Base-by-base conservation (phyloP, 2,113 vertebrate genomes). In the Callipepla californica region DNA sequence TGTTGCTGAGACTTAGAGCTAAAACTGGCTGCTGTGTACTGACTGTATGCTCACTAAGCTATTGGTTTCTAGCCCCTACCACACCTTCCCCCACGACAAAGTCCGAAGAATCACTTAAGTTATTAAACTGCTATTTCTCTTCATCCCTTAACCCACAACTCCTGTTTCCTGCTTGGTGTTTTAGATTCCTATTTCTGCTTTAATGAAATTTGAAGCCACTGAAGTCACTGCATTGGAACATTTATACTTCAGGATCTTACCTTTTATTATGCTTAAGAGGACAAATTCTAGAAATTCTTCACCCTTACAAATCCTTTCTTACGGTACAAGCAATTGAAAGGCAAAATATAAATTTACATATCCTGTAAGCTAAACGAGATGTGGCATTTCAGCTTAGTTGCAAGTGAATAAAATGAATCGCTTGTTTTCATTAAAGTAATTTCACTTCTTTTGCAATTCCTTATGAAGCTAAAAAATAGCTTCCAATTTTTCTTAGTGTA, bases 81-180 rank as follows among this genome's bases (percentile, higher is more conserved):
- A 34, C 80, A 2, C 47, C 47, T 80, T 69, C 47, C 9, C 34
- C 51, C 23, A 65, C 22, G 81, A 91, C 82, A 65, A 44, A 40
- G 11, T 68, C 65, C 74, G 55, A 94, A 85, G 47, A 63, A 40
- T 88, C 2, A 67, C 55, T 93, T 88, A 70, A 53, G 59, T 88
- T 91, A 70, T 70, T 94, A 82, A 90, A 59, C 32, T 86, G 63
- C 14, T 83, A 38, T 89, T 91, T 90, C 42, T 89, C n/a, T 87
- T 25, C 8, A 55, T 8, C 20, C 34, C 58, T 9, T 87, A 70
- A 76, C 42, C 25, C 53, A 14, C 22, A 63, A 9, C 53, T 94
- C 85, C 57, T 80, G 9, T 87, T 85, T 90, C 78, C 65, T 83
- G 2, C 40, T 28, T 75, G 51, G 50, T 78, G 8, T 55, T 78